These are phyloP conservation scores for Leptinotarsa defecta DNA, from an alignment of 1,140 invertebrate genomes.

Conservation along the genomic window DNA sequence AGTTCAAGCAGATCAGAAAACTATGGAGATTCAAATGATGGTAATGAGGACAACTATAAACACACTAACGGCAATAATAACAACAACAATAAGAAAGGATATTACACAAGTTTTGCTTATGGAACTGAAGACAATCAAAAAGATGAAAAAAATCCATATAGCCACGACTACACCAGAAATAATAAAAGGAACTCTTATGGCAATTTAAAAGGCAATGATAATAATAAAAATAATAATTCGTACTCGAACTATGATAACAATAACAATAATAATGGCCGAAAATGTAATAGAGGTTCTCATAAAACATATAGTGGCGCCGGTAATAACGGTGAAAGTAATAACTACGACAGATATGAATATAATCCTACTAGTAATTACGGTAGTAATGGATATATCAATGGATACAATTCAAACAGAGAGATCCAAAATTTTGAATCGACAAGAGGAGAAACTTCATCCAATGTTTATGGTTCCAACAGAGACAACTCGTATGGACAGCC, in stretches of 20 bases:
- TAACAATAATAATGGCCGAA: constrained; percentile 30
- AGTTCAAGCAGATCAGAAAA: constrained; percentile 16
- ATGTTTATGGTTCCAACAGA: constrained; percentile 22
- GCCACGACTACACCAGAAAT: constrained; percentile 14
- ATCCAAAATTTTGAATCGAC: no score
- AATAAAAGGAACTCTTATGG: constrained; percentile 15
- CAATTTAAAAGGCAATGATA: background rate
- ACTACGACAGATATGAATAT: constrained; percentile 9
- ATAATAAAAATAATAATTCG: background rate
- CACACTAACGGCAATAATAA: background rate
- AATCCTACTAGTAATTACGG: constrained; percentile 11
- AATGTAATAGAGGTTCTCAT: constrained; percentile 14
- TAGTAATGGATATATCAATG: constrained; percentile 21
- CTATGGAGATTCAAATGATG: constrained; percentile 16
- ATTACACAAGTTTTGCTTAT: background rate
- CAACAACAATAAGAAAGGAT: background rate
- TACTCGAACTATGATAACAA: constrained; percentile 15
- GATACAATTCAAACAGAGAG: background rate
- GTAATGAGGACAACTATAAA: constrained; percentile 1
- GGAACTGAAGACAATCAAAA: constrained; percentile 7
- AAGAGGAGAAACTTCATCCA: background rate
- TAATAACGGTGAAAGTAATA: background rate
- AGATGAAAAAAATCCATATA: constrained; percentile 4
- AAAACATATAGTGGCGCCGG: background rate
- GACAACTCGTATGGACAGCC: background rate